A percentile compares a stretch with the other conserved stretches of the same genome.
These are phyloP conservation scores for Channa argus DNA, from an alignment of 2,113 vertebrate species.

Conservation along the genomic window DNA sequence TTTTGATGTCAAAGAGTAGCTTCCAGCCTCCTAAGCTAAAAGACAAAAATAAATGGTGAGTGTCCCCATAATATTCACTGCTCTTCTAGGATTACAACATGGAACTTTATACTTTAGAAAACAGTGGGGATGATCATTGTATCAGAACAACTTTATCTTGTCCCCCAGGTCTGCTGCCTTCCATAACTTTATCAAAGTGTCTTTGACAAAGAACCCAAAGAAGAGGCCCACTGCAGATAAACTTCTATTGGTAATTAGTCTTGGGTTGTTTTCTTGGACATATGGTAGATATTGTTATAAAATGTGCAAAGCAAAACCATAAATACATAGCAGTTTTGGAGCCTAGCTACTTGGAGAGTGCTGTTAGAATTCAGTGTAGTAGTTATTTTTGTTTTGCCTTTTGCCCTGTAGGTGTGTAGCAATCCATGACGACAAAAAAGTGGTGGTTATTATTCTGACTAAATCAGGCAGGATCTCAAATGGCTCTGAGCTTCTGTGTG, in stretches of 20 bases:
- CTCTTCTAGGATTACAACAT: not conserved
- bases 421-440: conserved; percentile 7
- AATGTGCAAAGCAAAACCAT: conserved; percentile 11
- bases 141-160: conserved; percentile 11
- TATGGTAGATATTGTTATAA: not conserved
- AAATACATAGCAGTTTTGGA: not conserved
- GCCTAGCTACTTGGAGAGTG: not conserved
- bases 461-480: not conserved
- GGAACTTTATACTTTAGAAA: too few relatives aligned
- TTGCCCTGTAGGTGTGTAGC: not conserved
- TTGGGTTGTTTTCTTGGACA: not conserved
- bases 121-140: not conserved
- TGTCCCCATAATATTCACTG: conserved; percentile 14
- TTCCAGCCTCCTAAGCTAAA: conserved; percentile 98
- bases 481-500: conserved; percentile 18
- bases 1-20: conserved; percentile 98
- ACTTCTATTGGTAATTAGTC: conserved; percentile 89
- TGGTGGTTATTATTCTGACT: conserved; percentile 15
- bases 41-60: conserved; percentile 97
- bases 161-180: conserved; percentile 89
- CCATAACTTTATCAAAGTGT: conserved; percentile 97
- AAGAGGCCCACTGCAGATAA: conserved; percentile 98
- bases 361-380: not conserved
- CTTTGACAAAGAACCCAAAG: conserved; percentile 97
- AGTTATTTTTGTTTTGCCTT: not conserved